Base-by-base conservation (phyloP, 2,888 invertebrate genomes). In the Anodontia alba region DNA sequence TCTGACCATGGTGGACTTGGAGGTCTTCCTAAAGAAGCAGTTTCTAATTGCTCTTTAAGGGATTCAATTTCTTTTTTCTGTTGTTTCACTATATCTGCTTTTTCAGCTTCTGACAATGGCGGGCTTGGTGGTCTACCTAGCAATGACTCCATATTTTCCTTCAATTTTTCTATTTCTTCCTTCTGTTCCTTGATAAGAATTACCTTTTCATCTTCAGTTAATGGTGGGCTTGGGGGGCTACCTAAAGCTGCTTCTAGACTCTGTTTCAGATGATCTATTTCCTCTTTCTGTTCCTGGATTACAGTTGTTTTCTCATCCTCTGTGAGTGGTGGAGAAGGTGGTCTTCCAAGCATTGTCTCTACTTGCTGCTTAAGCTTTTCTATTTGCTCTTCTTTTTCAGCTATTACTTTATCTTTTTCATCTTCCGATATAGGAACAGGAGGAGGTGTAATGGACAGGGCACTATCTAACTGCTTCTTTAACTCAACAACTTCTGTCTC, bases 21-120 rank as follows among this genome's bases (percentile, higher is more conserved):
- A 12, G 62, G 62, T 62, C 62, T 20, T 10, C 62, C 62, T 10
- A 62, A 74, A 43, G 76, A 80, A n/a, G 78, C 73, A 46, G 78
- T 81, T 81, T 83, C 80, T 7, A 81, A 80, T 51, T 83, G 83
- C 74, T 83, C 81, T 33, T 77, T 85, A 54, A 85, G 76, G 33
- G 79, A 78, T 57, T 82, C 83, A 67, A 86, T 86, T 73, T 88
- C 83, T 31, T 77, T 67, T 46, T 76, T 72, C 20, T 86, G 74
- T 43, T 81, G 77, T 26, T 73, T 71, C 66, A 84, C 78, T n/a
- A 84, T 76, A 51, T 81, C 85, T 29, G 73, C 51, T 72, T 77
- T 78, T 5, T 62, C 29, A 20, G 7, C 62, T 33, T 62, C 33
- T 33, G 33, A n/a, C 3, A 78, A 33, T 31, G 62, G 62, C 1